These are phyloP conservation scores for Sorex maritimensis DNA, from an alignment of 2,797 vertebrate species.

Conservation along the genomic window DNA sequence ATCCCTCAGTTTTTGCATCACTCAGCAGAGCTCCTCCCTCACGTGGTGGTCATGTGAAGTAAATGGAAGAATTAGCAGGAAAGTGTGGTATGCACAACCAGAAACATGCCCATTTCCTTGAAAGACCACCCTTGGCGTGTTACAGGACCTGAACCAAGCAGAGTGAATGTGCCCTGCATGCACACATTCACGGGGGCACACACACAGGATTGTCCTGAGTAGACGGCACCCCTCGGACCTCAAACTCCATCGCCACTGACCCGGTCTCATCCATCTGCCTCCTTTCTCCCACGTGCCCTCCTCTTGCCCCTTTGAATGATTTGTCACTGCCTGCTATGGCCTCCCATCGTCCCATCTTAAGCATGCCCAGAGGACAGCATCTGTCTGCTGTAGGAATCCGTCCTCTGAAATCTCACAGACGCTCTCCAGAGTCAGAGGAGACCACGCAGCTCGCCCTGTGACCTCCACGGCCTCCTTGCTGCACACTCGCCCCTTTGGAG, in stretches of 20 bases:
- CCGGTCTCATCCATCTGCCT: neutral
- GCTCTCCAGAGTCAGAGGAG: too few relatives aligned
- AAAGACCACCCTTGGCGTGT: neutral
- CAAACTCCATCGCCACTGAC: too few relatives aligned
- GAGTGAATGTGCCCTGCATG: neutral
- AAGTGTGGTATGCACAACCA: neutral
- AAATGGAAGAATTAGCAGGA: conserved; percentile 30
- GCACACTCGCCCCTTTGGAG: neutral
- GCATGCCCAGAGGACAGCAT: neutral
- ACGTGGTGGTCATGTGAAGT: neutral
- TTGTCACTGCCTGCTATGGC: neutral
- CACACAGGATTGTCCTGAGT: rapidly evolving
- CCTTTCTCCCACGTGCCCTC: neutral
- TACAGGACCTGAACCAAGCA: neutral
- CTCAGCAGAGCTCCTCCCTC: neutral
- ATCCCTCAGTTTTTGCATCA: neutral
- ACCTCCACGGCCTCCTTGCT: neutral
- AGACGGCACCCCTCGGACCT: too few relatives aligned
- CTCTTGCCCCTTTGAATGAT: neutral
- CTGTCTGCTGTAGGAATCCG: neutral
- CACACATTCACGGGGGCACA: neutral
- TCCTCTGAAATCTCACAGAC: neutral
- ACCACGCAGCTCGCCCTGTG: too few relatives aligned
- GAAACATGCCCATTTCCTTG: neutral
- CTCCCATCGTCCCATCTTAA: neutral